A percentile compares a stretch with the other conserved stretches of the same genome.
phyloP scores from a whole-genome alignment of 2,113 vertebrate species.

The Scytalopus superciliaris region DNA sequence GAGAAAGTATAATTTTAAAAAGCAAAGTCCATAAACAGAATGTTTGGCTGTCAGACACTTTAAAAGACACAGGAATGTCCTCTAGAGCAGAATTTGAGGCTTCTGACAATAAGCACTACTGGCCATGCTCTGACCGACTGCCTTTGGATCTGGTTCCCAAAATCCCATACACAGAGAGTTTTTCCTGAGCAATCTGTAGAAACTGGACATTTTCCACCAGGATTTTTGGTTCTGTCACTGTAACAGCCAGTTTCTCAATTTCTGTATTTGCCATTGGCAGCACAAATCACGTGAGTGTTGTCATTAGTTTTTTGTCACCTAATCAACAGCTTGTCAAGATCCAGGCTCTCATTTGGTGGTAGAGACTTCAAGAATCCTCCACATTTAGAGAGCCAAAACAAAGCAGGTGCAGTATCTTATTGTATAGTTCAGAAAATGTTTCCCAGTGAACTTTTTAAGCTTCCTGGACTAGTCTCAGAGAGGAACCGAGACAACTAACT shows the following conservation, averaged over 20 bases:
- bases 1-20: neutral
- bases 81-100: neutral
- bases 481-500: neutral
- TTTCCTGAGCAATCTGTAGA: neutral
- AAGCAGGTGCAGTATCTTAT: neutral
- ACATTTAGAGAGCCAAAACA: neutral
- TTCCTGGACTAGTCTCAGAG: neutral
- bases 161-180: neutral
- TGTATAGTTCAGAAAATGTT: neutral
- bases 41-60: neutral
- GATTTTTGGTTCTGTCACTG: neutral
- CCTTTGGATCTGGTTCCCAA: neutral
- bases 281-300: neutral
- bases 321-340: neutral
- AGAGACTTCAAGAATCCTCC: neutral
- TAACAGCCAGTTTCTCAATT: neutral
- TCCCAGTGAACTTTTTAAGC: neutral
- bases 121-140: neutral
- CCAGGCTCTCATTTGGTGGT: neutral
- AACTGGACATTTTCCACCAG: neutral
- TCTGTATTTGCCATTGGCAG: neutral
- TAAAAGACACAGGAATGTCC: neutral
- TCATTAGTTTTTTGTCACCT: neutral
- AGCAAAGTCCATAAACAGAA: neutral
- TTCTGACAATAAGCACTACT: neutral